Base-by-base conservation (phyloP, 2,888 invertebrate species). In the Panzeria rudis region DNA sequence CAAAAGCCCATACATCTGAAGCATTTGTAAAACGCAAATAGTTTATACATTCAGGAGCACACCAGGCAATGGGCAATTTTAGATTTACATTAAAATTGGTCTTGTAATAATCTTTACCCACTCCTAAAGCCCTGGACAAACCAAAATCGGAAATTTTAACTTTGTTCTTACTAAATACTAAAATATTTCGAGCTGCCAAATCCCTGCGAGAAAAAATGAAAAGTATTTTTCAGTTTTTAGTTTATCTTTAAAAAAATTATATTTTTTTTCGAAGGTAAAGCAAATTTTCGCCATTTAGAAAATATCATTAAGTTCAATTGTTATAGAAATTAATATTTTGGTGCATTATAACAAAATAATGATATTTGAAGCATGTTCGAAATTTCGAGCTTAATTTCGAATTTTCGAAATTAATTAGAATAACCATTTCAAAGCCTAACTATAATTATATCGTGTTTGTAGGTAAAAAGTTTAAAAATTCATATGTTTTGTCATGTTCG, bases 131-230 rank as follows among this genome's bases (percentile, higher is more conserved):
- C 75, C 99, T 94, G 0, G 98, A 98, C 72, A 99, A 93, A 5
- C 99, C 99, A 93, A 99, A 99, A 92, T 99, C 99, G 0, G 98
- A 99, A 86, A 99, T 99, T 94, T 99, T 99, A 7, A 99, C 98
- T 93, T 97, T 97, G 90, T 98, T 97, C 92, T 98, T 98, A 83
- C 96, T 97, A 93, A 99, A 99, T 0, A 99, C 99, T 88, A 99
- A 95, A 89, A 99, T 98, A 93, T 99, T 99, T 88, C 99, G 94
- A 38, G 99, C 99, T 3, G 99, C 99, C 90, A 99, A 94, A 93
- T 99, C 99, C 89, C 99, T 95, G 93, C 64, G 11, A 5, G 35
- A 20, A 1, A 44, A 35, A 66, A 62, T 20, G 17, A 2, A 80
- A 47, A 13, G 11, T 35, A 7, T 13, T 4, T 6, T 23, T n/a